Evolutionary conservation across 2,113 vertebrate genomes (phyloP), one percentile per base, ranked within the genome.

Genomic region (Phrynosoma platyrhinos): DNA sequence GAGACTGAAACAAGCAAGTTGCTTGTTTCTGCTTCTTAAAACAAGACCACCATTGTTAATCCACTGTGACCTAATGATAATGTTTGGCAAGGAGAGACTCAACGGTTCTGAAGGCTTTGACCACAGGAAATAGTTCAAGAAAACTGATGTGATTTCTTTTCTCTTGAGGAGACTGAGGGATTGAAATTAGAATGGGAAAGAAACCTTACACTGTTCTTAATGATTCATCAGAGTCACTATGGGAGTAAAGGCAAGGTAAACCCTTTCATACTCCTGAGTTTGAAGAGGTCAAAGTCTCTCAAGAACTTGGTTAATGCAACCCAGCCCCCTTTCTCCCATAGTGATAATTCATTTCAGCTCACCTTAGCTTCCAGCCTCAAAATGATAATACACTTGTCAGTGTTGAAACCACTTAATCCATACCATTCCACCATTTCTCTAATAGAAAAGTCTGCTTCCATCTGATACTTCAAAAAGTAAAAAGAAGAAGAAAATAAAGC

Each of bases 391-490:
- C 42, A 14, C 79, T n/a, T 25, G 62, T 89, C 23, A 77, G 88
- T 36, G 32, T 4, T 16, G 75, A 93, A 58, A 78, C 20, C 79
- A 82, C 71, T 88, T 79, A 89, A 85, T 91, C 55, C 32, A 62
- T 13, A 87, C 27, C 62, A 10, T 23, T 30, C 1, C 1, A 40
- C 53, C 32, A 64, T 78, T 64, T 66, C 86, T 87, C 58, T 82
- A 85, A 87, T 85, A n/a, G n/a, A 52, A 87, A 84, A 23, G 7
- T 5, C 82, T 82, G 8, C 36, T 85, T 90, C 79, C 86, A 81
- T 82, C 87, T 69, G 69, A 0, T 64, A 69, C 90, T 88, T 91
- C 91, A 86, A 82, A 87, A 82, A 64, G 9, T 0, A 18, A 16
- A 69, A 9, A 47, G 47, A 47, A 47, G 23, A 30, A 52, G 30